These are phyloP conservation scores for Cavia aperea DNA, from an alignment of 2,113 vertebrate genomes.

Conservation along the genomic window DNA sequence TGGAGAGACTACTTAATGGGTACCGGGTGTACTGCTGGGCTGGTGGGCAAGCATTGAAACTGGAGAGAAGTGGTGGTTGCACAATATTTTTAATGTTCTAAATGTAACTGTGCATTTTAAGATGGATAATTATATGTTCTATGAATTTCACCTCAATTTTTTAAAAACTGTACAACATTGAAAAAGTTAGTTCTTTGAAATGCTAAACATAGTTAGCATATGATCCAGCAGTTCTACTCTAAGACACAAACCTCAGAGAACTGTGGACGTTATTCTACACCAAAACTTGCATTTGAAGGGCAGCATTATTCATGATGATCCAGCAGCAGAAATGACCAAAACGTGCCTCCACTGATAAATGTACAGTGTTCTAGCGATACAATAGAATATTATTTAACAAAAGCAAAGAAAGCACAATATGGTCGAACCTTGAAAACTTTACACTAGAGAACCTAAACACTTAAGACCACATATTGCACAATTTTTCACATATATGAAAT, in stretches of 20 bases:
- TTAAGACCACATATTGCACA: neutral
- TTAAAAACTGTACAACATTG: neutral
- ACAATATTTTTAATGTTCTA: neutral
- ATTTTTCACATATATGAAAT: neutral
- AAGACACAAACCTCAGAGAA: neutral
- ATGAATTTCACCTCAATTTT: constrained; percentile 1
- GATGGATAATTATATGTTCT: neutral
- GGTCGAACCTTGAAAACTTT: neutral
- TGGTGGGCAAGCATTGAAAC: neutral
- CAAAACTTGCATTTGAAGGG: constrained; percentile 1
- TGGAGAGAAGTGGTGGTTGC: neutral
- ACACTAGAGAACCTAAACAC: neutral
- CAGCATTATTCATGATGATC: neutral
- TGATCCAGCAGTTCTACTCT: neutral
- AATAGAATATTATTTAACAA: neutral
- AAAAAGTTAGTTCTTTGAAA: constrained; percentile 19
- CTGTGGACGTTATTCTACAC: neutral
- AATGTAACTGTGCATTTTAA: neutral
- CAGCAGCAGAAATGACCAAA: neutral
- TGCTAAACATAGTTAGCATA: neutral
- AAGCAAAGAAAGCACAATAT: neutral
- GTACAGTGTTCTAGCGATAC: neutral
- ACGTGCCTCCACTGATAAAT: neutral
- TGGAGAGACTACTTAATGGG: neutral
- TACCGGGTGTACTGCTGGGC: neutral